Evolutionary conservation across 2,888 invertebrate genomes (phyloP), one percentile per base, ranked within the genome.

Genomic region (Polyommatus iphigenia): DNA sequence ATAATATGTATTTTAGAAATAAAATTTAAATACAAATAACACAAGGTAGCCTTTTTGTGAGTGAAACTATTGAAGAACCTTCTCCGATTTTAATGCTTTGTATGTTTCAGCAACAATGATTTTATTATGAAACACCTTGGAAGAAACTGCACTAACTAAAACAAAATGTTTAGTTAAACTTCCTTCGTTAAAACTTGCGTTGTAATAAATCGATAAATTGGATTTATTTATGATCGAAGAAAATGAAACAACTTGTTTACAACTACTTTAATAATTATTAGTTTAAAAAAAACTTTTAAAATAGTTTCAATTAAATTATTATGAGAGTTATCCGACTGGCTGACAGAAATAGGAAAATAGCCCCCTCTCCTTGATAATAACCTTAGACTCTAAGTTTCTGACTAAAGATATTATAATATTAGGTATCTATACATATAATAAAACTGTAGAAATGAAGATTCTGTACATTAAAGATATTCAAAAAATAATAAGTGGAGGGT

Each of bases 131-230:
- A 67, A 15, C 67, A 29, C 67, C 67, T 67, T 29, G 15, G 67
- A 67, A 32, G 67, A 67, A 67, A 67, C 15, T 67, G 67, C 67
- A 67, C 67, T 67, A 67, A 67, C 67, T 67, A 29, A 29, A 67
- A 15, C 67, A 67, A 29, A 20, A 5, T 29, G 67, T 67, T 67
- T 7, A 15, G 62, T 67, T 29, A 29, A 67, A 67, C 29, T 67
- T 67, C 15, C 67, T 67, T 67, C 29, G 67, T 67, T 67, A 29
- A 67, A 67, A 67, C 29, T 67, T 67, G 67, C 5, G 15, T 29
- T 67, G 29, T 29, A 67, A 67, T 29, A 67, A 29, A 6, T 67
- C 18, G 29, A 67, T 29, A 67, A 67, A 29, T 67, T 67, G 10
- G 1, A 67, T 29, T 67, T 29, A 67, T 29, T 62, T 67, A 0